Conservation (phyloP, 2,888 invertebrate species). For the Drosophila mimetica region DNA sequence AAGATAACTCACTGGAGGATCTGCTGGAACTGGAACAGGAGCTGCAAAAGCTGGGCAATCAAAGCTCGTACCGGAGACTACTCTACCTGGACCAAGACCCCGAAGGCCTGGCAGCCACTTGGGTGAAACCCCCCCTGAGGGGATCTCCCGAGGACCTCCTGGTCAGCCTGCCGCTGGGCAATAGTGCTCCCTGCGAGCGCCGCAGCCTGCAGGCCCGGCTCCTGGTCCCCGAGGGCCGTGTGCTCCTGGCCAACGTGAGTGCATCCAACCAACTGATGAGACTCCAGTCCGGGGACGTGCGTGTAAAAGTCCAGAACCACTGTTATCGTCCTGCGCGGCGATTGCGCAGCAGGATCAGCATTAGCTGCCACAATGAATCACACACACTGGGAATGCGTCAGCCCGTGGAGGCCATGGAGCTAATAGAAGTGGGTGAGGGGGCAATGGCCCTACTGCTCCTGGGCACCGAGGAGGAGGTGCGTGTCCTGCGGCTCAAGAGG, state of each 20-base stretch:
- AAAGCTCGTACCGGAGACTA: slow-evolving; percentile 43
- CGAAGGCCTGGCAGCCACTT: slow-evolving; percentile 41
- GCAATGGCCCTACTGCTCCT: slow-evolving; percentile 64
- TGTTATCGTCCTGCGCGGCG: slow-evolving; percentile 57
- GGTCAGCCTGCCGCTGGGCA: slow-evolving; percentile 33
- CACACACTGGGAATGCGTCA: slow-evolving; percentile 72
- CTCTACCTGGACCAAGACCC: slow-evolving; percentile 76
- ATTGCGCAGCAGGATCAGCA: slow-evolving; percentile 67
- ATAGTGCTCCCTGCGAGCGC: slow-evolving; percentile 49
- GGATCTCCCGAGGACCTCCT: slow-evolving; percentile 37
- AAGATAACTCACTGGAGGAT: too few species aligned
- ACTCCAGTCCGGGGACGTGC: slow-evolving; percentile 18
- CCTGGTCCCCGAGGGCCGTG: slow-evolving; percentile 31
- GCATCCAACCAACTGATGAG: slow-evolving; percentile 48
- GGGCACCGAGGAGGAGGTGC: slow-evolving; percentile 74
- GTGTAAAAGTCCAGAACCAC: slow-evolving; percentile 70
- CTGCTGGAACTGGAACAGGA: too few species aligned
- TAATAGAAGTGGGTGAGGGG: slow-evolving; percentile 9
- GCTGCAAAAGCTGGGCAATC: background rate
- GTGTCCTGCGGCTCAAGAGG: slow-evolving; percentile 62
- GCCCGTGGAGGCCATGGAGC: slow-evolving; percentile 56
- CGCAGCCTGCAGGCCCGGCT: slow-evolving; percentile 61
- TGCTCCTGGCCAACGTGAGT: slow-evolving; percentile 60
- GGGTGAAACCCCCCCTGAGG: slow-evolving; percentile 49
- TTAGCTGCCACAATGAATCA: slow-evolving; percentile 57